These are phyloP conservation scores for Aproaerema taeniolella DNA, from an alignment of 2,888 invertebrate genomes.

Conservation along the genomic window DNA sequence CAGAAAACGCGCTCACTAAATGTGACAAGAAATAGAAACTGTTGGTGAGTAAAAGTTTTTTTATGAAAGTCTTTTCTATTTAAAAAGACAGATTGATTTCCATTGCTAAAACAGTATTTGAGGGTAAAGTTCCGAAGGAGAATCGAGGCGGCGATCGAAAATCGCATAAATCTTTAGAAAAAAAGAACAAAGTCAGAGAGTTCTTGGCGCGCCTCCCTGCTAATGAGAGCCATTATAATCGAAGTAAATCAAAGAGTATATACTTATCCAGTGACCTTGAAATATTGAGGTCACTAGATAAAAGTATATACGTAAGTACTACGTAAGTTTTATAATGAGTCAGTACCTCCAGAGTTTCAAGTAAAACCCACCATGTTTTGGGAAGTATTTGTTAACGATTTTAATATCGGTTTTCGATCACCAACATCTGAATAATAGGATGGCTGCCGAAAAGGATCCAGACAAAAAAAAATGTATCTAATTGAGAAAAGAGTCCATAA, in stretches of 20 bases:
- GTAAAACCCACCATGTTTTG: background rate
- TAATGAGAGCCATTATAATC: slow-evolving; percentile 28
- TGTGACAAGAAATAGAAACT: background rate
- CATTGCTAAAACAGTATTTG: slow-evolving; percentile 15
- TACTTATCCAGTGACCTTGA: slow-evolving; percentile 22
- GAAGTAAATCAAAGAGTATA: slow-evolving; percentile 25
- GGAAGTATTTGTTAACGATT: background rate
- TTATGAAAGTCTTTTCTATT: background rate
- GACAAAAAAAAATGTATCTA: slow-evolving; percentile 21
- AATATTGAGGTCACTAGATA: slow-evolving; percentile 19
- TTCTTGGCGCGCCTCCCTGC: slow-evolving; percentile 24
- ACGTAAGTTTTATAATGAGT: no score
- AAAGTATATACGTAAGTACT: no score
- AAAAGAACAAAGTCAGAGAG: slow-evolving; percentile 24
- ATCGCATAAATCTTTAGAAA: slow-evolving; percentile 20
- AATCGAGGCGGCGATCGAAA: slow-evolving; percentile 24
- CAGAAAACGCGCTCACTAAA: background rate
- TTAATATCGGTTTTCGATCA: background rate
- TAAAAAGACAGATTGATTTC: slow-evolving; percentile 14
- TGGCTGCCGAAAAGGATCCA: slow-evolving; percentile 12
- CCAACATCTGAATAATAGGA: background rate
- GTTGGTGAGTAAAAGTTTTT: background rate
- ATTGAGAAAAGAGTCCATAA: slow-evolving; percentile 22
- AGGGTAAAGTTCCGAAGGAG: slow-evolving; percentile 23
- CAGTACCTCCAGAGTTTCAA: background rate